phyloP scores from a whole-genome alignment of 2,113 vertebrate genomes.

The Phalacrocorax pelagicus region DNA sequence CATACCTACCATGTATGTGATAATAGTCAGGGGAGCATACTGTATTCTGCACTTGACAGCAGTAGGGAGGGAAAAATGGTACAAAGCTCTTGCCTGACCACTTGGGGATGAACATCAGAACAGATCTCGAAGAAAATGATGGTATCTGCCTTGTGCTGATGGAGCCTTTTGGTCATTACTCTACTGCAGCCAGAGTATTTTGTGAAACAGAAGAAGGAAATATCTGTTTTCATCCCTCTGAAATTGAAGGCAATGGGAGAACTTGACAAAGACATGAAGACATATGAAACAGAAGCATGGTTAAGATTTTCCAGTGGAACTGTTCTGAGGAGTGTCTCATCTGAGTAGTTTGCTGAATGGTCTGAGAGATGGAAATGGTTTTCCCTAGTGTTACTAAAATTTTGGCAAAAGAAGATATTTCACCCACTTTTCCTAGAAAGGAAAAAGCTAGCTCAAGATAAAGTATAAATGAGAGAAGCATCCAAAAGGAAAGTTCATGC shows the following conservation, averaged over 20 bases:
- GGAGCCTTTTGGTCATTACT: not conserved
- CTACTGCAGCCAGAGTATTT: not conserved
- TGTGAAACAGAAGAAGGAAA: not conserved
- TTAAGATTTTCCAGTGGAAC: slow-evolving; percentile 12
- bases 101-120: not conserved
- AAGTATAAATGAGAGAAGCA: not conserved
- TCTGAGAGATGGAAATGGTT: not conserved
- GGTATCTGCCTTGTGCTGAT: not conserved
- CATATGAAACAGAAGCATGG: not conserved
- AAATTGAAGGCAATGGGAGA: not conserved
- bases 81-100: not conserved
- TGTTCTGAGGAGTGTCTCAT: not conserved
- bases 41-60: not conserved
- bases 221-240: not conserved
- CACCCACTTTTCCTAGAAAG: not conserved
- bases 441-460: not conserved
- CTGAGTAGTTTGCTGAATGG: not conserved
- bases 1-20: rapidly evolving
- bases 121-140: not conserved
- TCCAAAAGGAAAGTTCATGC: not conserved
- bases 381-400: not conserved
- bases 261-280: not conserved
- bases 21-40: not conserved
- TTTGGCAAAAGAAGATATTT: slow-evolving; percentile 16
- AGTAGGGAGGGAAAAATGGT: not conserved